phyloP scores from a whole-genome alignment of 2,797 vertebrate species.

The Scleropages formosus region DNA sequence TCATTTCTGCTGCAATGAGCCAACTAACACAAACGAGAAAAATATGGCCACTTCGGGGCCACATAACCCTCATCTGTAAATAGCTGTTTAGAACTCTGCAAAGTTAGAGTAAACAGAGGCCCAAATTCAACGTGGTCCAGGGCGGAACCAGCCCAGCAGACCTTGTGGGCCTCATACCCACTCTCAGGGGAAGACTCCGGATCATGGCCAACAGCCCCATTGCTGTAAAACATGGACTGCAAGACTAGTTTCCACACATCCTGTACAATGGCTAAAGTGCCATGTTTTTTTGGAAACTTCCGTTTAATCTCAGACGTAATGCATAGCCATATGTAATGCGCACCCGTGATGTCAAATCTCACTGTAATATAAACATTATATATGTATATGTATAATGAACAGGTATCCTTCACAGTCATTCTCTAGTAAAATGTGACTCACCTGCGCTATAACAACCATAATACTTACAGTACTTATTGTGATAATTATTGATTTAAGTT shows the following conservation, averaged over 20 bases:
- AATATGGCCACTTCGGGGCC: constrained; percentile 46
- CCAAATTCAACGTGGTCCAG: constrained; percentile 34
- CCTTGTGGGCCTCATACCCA: not conserved
- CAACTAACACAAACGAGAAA: constrained; percentile 61
- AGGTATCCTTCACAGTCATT: too few relatives aligned
- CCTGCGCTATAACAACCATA: too few relatives aligned
- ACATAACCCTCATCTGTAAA: constrained; percentile 44
- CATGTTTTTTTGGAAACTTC: too few relatives aligned
- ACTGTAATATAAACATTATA: too few relatives aligned
- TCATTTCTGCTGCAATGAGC: constrained; percentile 31
- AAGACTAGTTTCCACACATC: not conserved
- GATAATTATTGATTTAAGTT: too few relatives aligned
- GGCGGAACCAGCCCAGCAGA: not conserved
- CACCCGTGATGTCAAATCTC: too few relatives aligned
- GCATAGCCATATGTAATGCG: too few relatives aligned
- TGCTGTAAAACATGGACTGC: not conserved
- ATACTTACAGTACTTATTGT: too few relatives aligned
- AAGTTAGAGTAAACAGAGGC: constrained; percentile 49
- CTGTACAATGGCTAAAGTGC: too few relatives aligned
- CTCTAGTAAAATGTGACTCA: too few relatives aligned
- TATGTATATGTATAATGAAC: too few relatives aligned
- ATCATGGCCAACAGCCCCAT: constrained; percentile 19
- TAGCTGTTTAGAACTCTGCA: constrained; percentile 38
- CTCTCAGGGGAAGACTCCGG: constrained; percentile 11
- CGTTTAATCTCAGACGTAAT: too few relatives aligned